phyloP scores from a whole-genome alignment of 2,888 invertebrate genomes.

The Tachina fera region DNA sequence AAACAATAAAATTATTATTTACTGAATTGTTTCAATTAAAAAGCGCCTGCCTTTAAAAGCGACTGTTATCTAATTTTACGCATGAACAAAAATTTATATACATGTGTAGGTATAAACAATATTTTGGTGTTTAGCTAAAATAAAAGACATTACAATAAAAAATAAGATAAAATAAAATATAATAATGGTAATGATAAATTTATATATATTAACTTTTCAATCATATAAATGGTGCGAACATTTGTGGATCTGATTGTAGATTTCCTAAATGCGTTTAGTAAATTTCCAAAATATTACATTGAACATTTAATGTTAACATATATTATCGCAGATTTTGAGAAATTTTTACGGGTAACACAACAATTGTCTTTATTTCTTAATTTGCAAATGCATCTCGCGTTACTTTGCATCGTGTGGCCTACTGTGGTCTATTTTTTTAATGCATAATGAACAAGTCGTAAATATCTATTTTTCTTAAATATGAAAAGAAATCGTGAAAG shows the following conservation, averaged over 20 bases:
- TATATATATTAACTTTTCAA: not conserved
- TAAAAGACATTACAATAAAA: not conserved
- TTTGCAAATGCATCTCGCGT: too few relatives aligned
- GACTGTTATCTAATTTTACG: not conserved
- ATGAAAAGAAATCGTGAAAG: not conserved
- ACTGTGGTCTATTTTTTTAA: too few relatives aligned
- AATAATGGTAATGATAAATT: too few relatives aligned
- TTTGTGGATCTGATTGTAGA: not conserved
- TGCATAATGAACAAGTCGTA: too few relatives aligned
- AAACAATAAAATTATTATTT: constrained; percentile 9
- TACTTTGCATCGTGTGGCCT: too few relatives aligned
- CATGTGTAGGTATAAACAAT: not conserved
- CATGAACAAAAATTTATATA: not conserved
- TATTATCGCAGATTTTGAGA: too few relatives aligned
- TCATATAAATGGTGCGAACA: not conserved
- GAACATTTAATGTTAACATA: too few relatives aligned
- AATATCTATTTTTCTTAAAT: not conserved
- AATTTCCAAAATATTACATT: too few relatives aligned
- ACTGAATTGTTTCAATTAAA: not conserved
- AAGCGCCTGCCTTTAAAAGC: not conserved
- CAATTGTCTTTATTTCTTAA: too few relatives aligned
- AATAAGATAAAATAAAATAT: not conserved
- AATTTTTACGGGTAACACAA: too few relatives aligned
- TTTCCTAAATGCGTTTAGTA: not conserved
- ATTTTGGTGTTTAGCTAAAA: not conserved